These are phyloP conservation scores for Disparrhopalites patrizii DNA, from an alignment of 2,888 invertebrate species.

Conservation along the genomic window DNA sequence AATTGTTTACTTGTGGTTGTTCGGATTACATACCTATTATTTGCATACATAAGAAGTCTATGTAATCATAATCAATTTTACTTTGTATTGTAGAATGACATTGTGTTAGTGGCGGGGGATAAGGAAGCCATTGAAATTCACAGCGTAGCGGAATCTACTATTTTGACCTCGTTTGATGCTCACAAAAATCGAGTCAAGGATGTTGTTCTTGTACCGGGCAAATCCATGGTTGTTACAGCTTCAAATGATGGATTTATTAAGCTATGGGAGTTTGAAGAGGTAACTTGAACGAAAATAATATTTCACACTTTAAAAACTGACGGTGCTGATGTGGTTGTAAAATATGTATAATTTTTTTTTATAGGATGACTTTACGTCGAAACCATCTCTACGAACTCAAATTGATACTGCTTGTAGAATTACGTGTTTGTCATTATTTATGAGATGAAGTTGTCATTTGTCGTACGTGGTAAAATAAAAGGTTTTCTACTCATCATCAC, in stretches of 20 bases:
- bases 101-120: constrained; percentile 68
- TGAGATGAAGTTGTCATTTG: neutral
- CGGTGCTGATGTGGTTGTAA: constrained; percentile 34
- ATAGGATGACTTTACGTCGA: constrained; percentile 51
- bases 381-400: constrained; percentile 56
- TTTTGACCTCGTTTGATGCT: constrained; percentile 43
- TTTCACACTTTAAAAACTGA: neutral
- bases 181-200: constrained; percentile 48
- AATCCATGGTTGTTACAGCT: constrained; percentile 55
- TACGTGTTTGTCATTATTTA: constrained; percentile 62
- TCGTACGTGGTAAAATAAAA: neutral
- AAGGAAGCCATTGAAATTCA: constrained; percentile 61
- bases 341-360: constrained; percentile 28
- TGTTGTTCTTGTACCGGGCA: constrained; percentile 34
- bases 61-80: neutral
- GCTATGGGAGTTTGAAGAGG: constrained; percentile 60
- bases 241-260: constrained; percentile 77
- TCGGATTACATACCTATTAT: no score
- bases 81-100: constrained; percentile 53
- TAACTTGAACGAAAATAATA: constrained; percentile 31
- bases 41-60: no score
- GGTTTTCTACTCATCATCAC: constrained; percentile 3
- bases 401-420: constrained; percentile 67
- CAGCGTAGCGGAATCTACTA: constrained; percentile 36
- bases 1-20: no score